phyloP scores from a whole-genome alignment of 2,888 invertebrate species.

The Antitype chi region DNA sequence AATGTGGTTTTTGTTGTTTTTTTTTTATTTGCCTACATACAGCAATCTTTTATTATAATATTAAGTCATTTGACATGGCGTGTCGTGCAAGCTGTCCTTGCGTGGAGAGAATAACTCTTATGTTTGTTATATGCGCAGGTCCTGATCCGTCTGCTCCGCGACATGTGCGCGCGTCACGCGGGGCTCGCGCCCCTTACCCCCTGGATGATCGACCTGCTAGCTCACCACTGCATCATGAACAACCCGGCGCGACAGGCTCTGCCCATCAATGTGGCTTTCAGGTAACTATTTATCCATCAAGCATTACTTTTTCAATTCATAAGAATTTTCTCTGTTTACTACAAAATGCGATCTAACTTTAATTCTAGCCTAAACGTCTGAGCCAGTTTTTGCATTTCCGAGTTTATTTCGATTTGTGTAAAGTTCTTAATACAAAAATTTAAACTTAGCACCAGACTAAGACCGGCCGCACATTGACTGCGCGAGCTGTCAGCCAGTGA shows the following conservation, averaged over 20 bases:
- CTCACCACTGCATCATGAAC: conserved; percentile 99
- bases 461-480: no score
- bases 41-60: background rate
- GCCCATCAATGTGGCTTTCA: conserved; percentile 97
- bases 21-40: background rate
- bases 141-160: conserved; percentile 97
- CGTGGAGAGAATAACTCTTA: background rate
- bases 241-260: conserved; percentile 98
- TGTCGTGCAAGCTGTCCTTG: no score
- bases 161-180: conserved; percentile 96
- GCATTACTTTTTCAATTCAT: background rate
- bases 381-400: no score
- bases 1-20: no score
- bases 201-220: conserved; percentile 99
- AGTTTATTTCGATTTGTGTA: no score
- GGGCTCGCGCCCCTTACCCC: conserved; percentile 97
- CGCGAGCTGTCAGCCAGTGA: no score
- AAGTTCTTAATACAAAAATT: no score
- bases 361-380: no score
- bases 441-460: no score
- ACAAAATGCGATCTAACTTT: no score
- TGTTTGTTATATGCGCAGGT: conserved; percentile 84
- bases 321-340: background rate
- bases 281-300: conserved; percentile 75
- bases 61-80: background rate